A percentile compares a stretch with the other conserved stretches of the same genome.
These are phyloP conservation scores for Sebastes cheni DNA, from an alignment of 2,797 vertebrate species.

Conservation along the genomic window DNA sequence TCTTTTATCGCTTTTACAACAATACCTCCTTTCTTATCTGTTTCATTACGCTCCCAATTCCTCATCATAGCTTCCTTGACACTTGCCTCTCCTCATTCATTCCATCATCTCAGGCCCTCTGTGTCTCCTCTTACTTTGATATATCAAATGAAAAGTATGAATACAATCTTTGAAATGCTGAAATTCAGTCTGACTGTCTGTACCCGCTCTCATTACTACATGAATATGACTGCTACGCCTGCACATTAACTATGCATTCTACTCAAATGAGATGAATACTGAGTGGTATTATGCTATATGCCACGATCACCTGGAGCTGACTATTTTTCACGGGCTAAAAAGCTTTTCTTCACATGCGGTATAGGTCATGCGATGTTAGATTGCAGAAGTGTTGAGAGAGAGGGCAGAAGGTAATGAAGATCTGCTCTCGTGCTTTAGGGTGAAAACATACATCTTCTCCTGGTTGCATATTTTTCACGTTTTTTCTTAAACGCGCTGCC, in stretches of 20 bases:
- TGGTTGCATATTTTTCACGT: neutral
- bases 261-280: constrained; percentile 24
- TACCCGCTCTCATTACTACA: neutral
- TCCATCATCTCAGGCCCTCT: constrained; percentile 17
- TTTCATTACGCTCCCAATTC: constrained; percentile 32
- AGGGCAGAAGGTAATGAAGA: constrained; percentile 17
- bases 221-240: constrained; percentile 1
- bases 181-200: neutral
- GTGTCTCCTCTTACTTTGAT: constrained; percentile 22
- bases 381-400: neutral
- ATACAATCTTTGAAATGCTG: constrained; percentile 27
- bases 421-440: neutral
- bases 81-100: constrained; percentile 4
- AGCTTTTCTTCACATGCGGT: neutral
- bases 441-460: neutral
- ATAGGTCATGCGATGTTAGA: neutral
- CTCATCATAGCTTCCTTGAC: constrained; percentile 19
- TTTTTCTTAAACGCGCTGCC: neutral
- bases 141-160: constrained; percentile 30
- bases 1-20: constrained; percentile 27
- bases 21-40: neutral
- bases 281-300: neutral
- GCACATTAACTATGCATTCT: constrained; percentile 25
- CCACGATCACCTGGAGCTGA: neutral
- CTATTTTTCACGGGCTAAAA: neutral